Base-by-base conservation (phyloP, 2,113 vertebrate genomes). In the Phoenicopterus ruber region DNA sequence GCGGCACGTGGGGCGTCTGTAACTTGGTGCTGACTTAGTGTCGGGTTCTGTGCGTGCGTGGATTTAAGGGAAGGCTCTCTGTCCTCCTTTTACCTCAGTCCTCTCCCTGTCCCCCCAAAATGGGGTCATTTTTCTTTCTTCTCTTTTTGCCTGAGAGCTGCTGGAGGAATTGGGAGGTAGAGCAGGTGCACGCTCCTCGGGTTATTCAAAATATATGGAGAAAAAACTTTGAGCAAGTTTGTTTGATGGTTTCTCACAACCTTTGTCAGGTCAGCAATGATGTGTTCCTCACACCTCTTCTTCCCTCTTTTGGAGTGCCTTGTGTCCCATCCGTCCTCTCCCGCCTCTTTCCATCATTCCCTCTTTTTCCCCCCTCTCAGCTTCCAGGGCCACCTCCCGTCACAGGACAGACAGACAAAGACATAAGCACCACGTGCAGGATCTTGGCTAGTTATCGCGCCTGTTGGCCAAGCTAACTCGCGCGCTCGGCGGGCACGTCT, bases 241-340 rank as follows among this genome's bases (percentile, higher is more conserved):
- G 62, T 95, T 34, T 20, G 50, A 61, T 74, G 29, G 54, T 86
- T 93, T 91, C 46, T 85, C 11, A 0, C 22, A 36, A 40, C 32
- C 47, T 72, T 65, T 65, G 9, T 77, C 17, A 3, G 18, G 4
- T 17, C 47, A 25, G 32, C 5, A 8, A 5, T 44, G 13, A 10
- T 19, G 20, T n/a, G 14, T 42, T 66, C 36, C 52, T 85, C 32
- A 8, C 0, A 0, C 22, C 40, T 72, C 46, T 34, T 26, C 59
- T 71, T 47, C 26, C 26, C 18, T 29, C 47, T 63, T 49, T 46
- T 25, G 9, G 29, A 3, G 8, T 61, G 22, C 34, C 12, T 28
- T 1, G 0, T 50, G 28, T 69, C 40, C 28, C 0, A 0, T 24
- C 36, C 13, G 4, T 42, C 25, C 42, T 77, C 25, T 61, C 5